Evolutionary conservation across 2,113 vertebrate genomes (phyloP).

Genomic region (Notarius quadriscutis): DNA sequence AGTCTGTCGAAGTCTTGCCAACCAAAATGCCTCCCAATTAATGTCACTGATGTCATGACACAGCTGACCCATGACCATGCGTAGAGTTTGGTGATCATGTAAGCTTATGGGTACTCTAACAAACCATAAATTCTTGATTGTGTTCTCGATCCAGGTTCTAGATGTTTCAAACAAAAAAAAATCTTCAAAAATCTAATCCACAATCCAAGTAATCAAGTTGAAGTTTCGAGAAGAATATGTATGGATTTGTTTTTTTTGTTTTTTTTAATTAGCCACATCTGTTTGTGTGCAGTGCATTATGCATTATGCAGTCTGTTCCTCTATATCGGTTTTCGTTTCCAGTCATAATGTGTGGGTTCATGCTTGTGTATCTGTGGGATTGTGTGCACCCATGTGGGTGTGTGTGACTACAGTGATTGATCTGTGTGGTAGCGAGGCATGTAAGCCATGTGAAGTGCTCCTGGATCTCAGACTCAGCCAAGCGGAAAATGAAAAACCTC

Average conservation of each 20-base stretch:
- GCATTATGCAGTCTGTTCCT: not conserved
- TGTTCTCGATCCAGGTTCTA: not conserved
- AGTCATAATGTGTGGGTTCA: not conserved
- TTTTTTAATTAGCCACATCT: not conserved
- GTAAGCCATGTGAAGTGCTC: slow-evolving; percentile 55
- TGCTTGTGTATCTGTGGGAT: slow-evolving; percentile 25
- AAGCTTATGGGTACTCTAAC: not conserved
- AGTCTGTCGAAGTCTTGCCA: not conserved
- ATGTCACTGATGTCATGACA: not conserved
- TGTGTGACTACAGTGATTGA: slow-evolving; percentile 70
- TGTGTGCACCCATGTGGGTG: slow-evolving; percentile 22
- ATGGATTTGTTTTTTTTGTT: not conserved
- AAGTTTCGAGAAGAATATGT: not conserved
- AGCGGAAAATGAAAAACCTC: slow-evolving; percentile 78
- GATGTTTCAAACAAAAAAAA: not conserved
- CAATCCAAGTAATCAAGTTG: not conserved
- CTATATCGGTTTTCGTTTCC: not conserved
- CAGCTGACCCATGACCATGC: too few species aligned
- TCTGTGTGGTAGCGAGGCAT: slow-evolving; percentile 66
- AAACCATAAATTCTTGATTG: not conserved
- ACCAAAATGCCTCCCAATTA: not conserved
- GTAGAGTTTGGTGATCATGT: too few species aligned
- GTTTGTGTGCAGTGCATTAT: not conserved
- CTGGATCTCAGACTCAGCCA: slow-evolving; percentile 66
- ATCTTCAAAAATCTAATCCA: not conserved